Evolutionary conservation across 2,797 vertebrate species (phyloP).

Genomic region (Scolopax bukidnonensis): DNA sequence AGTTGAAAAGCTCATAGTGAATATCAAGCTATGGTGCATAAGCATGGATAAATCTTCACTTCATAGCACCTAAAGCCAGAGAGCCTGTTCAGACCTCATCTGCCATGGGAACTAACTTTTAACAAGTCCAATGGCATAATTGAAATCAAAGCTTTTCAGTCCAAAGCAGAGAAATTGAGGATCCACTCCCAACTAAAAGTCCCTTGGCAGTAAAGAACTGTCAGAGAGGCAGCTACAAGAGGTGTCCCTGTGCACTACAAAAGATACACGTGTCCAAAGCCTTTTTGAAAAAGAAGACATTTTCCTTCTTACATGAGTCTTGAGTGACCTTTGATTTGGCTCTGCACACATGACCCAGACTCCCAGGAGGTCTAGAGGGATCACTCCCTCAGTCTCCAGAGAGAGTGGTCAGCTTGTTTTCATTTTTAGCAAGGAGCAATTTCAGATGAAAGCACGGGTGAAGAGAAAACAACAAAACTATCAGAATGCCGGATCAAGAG

Average conservation of each 20-base stretch:
- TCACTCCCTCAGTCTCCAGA: neutral
- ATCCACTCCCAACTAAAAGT: neutral
- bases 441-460: neutral
- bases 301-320: neutral
- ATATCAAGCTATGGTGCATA: neutral
- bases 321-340: neutral
- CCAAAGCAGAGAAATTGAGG: neutral
- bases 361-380: rapidly evolving
- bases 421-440: neutral
- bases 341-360: rapidly evolving
- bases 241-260: rapidly evolving
- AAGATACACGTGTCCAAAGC: rapidly evolving
- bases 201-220: neutral
- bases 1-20: neutral
- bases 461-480: neutral
- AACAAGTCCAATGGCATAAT: neutral
- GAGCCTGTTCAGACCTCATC: neutral
- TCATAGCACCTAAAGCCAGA: neutral
- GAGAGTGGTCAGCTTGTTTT: rapidly evolving
- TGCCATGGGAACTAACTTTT: neutral
- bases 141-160: neutral
- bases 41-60: neutral
- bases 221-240: neutral
- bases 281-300: neutral
- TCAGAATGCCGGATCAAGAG: neutral